These are phyloP conservation scores for Drosophila persimilis DNA, from an alignment of 1,140 invertebrate genomes.

Conservation along the genomic window DNA sequence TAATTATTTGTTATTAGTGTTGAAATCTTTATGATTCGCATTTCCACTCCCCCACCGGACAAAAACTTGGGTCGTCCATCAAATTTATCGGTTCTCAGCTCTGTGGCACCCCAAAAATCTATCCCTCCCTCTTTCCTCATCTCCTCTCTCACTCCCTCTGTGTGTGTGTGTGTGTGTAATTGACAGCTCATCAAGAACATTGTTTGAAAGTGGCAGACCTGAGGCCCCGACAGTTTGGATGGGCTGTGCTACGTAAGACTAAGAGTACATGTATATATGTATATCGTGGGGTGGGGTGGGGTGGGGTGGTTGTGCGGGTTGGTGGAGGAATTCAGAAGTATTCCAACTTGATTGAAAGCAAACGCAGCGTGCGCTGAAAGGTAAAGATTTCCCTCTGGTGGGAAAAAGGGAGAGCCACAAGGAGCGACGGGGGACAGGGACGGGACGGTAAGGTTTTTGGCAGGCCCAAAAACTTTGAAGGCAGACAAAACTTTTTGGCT, in stretches of 20 bases:
- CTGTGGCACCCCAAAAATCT: background rate
- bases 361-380: constrained; percentile 62
- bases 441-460: constrained; percentile 38
- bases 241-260: background rate
- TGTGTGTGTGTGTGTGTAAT: constrained; percentile 55
- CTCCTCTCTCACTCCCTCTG: background rate
- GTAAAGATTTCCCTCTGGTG: constrained; percentile 17
- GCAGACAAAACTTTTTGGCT: constrained; percentile 39
- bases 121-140: no score
- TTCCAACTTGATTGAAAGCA: constrained; percentile 74
- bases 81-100: constrained; percentile 25
- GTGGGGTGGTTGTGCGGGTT: no score
- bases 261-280: background rate
- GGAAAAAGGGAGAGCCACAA: background rate
- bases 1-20: constrained; percentile 79
- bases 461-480: constrained; percentile 64
- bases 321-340: constrained; percentile 34
- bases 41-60: no score
- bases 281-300: no score
- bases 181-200: constrained; percentile 77
- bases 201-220: constrained; percentile 68
- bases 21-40: constrained; percentile 73
- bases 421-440: background rate
- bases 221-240: no score
- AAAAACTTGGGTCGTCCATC: constrained; percentile 20